A percentile compares a stretch with the other conserved stretches of the same genome.
phyloP scores from a whole-genome alignment of 2,888 invertebrate species.

The Ariolimax columbianus region DNA sequence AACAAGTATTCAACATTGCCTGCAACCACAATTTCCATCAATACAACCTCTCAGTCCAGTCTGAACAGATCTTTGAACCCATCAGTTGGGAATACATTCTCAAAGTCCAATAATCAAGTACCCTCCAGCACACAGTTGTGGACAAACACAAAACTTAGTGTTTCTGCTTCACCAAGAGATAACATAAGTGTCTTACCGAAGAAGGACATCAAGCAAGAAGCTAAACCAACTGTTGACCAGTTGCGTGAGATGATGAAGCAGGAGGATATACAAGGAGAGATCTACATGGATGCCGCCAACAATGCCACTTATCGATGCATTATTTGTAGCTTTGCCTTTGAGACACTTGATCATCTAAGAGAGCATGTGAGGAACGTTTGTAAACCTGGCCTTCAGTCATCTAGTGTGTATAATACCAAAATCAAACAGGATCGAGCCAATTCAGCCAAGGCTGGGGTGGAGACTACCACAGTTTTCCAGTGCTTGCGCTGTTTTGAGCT shows the following conservation, averaged over 20 bases:
- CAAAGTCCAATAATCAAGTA: not conserved
- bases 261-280: conserved; percentile 46
- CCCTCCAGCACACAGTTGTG: not conserved
- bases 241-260: conserved; percentile 49
- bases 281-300: conserved; percentile 52
- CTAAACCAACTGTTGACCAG: conserved; percentile 38
- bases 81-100: not conserved
- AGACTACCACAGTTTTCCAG: conserved; percentile 56
- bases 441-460: conserved; percentile 53
- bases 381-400: conserved; percentile 51
- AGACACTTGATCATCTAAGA: conserved; percentile 56
- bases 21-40: not conserved
- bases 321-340: conserved; percentile 59
- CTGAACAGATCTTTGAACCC: not conserved
- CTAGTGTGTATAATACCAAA: conserved; percentile 43
- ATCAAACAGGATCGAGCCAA: conserved; percentile 50
- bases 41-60: not conserved
- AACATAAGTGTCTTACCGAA: not conserved
- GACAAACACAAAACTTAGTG: not conserved
- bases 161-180: not conserved
- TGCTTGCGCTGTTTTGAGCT: conserved; percentile 56
- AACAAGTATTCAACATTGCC: not conserved
- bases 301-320: conserved; percentile 58
- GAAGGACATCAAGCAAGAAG: conserved; percentile 4
- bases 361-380: conserved; percentile 61